Base-by-base conservation (phyloP, 2,113 vertebrate genomes). In the Cyanoderma ruficeps region DNA sequence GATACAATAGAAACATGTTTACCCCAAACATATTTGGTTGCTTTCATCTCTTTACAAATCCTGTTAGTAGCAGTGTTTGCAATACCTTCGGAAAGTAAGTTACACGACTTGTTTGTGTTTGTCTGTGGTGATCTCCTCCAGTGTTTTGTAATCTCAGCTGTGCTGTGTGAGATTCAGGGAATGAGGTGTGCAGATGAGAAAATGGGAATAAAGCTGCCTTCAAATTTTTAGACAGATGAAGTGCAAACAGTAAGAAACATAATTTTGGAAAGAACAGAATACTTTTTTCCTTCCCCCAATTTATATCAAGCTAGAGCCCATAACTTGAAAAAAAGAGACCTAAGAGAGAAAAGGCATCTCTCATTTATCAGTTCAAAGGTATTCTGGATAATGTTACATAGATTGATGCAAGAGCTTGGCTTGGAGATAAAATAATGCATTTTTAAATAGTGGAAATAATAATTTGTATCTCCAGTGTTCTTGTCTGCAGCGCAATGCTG, bases 1-100 rank as follows among this genome's bases (percentile, higher is more conserved):
- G 88, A 63, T 75, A 88, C 82, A 95, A 94, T 90, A 53, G 93
- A 67, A 83, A 71, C 59, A 30, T 89, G 76, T 95, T 96, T 96
- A 88, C 67, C 31, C 76, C 61, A 61, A 91, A 83, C 86, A 77
- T 2, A 11, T 37, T 83, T 8, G 93, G 85, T 89, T 91, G 6
- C 94, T 96, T 94, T 94, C 31, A 82, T 89, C 69, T 86, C 67
- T 92, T 90, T 60, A 84, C 56, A 64, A 91, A 50, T 46, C 52
- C 49, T 69, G 3, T 50, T 61, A 60, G 87, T 15, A 88, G 86
- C 86, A 81, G 63, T 59, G 53, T 95, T 95, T 95, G 88, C 31
- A 4, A 2, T 86, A 35, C 21, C 1, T 80, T 83, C 91, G 72
- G 71, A 88, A 70, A 77, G 63, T 46, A 44, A 83, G 63, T 69